Evolutionary conservation across 2,797 vertebrate genomes (phyloP).

Genomic region (Sebastes miniatus): DNA sequence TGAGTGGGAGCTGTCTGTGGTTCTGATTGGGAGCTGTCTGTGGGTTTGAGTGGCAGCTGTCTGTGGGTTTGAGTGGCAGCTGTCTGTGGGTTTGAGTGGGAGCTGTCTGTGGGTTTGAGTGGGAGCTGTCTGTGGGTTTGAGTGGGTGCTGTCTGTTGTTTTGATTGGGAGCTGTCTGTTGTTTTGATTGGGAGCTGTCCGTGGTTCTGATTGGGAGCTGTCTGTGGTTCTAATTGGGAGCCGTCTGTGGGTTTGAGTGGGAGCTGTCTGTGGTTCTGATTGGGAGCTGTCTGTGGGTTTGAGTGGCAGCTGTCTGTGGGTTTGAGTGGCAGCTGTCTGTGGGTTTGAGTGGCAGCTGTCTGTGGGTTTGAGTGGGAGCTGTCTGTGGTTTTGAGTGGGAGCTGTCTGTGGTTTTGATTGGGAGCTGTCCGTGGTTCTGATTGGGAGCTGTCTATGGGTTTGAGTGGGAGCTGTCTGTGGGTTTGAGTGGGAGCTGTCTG

Average conservation of each 20-base stretch:
- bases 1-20: background rate
- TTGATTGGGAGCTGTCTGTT: too few relatives aligned
- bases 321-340: too few relatives aligned
- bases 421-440: background rate
- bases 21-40: background rate
- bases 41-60: too few relatives aligned
- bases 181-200: too few relatives aligned
- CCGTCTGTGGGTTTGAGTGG: too few relatives aligned
- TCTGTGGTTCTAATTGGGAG: too few relatives aligned
- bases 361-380: background rate
- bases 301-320: too few relatives aligned
- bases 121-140: background rate
- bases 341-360: background rate
- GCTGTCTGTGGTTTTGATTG: background rate
- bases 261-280: too few relatives aligned
- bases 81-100: too few relatives aligned
- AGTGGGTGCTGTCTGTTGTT: background rate
- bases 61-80: accelerated
- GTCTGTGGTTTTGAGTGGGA: background rate
- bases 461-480: background rate
- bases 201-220: too few relatives aligned
- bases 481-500: background rate
- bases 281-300: too few relatives aligned
- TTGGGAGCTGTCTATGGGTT: background rate
- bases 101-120: background rate